Base-by-base conservation (phyloP, 2,888 invertebrate species). In the Theretra japonica region DNA sequence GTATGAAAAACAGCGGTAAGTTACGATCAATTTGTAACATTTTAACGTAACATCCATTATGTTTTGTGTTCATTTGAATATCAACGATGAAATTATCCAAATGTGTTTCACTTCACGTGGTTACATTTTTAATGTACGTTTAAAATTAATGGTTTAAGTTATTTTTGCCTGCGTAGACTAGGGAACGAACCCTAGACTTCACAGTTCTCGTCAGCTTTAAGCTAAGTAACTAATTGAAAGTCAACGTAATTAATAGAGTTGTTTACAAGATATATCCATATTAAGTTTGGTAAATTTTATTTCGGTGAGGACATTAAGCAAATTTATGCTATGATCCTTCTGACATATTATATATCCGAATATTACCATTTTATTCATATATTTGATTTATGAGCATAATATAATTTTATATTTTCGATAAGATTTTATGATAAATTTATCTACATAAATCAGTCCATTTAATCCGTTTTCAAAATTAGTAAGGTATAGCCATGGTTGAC, bases 11-110 rank as follows among this genome's bases (percentile, higher is more conserved):
- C 28, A 50, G 68, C 21, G 50, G 53, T 30, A 30, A 53, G 48
- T 69, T 30, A 53, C 68, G 68, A 30, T 69, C 56, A 69, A 69
- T 69, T 69, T 69, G 53, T 69, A 28, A n/a, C 30, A 69, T 48
- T 50, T 30, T n/a, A 69, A 56, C 28, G 15, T n/a, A 28, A 56
- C 68, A 68, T n/a, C 50, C 56, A 69, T 69, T 69, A 53, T 69
- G 53, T 25, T 53, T 28, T 7, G 28, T 53, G 28, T 69, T 53
- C 56, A 69, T 69, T 69, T 69, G 68, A 69, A 69, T 69, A 69
- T 69, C 25, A n/a, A 28, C 56, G 53, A 28, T 30, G 56, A 30
- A 56, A 65, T 65, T 65, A 65, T 65, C 41, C 65, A 48, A 65
- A 23, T 23, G 23, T 62, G 4, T n/a, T n/a, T 41, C n/a, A 33